Conservation (phyloP, 2,113 vertebrate genomes). For the Channa argus region DNA sequence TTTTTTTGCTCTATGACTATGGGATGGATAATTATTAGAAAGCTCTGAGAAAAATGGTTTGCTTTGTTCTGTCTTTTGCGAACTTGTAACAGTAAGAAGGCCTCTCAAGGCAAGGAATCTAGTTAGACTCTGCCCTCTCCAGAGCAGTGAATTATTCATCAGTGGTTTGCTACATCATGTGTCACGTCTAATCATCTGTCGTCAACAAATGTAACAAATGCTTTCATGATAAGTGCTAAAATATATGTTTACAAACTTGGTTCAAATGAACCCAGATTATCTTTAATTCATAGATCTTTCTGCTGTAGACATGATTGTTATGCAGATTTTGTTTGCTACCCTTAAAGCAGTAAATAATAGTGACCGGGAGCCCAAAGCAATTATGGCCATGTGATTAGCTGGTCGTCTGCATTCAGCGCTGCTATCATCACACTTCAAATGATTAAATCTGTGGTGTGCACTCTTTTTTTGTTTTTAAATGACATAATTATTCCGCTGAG, state of each 20-base stretch:
- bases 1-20: background rate
- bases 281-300: conserved; percentile 62
- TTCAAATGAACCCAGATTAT: conserved; percentile 15
- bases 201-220: conserved; percentile 55
- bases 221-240: conserved; percentile 41
- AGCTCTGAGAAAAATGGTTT: conserved; percentile 22
- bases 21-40: conserved; percentile 33
- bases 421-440: conserved; percentile 4
- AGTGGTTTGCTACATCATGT: conserved; percentile 27
- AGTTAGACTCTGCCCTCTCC: conserved; percentile 36
- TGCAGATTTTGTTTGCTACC: conserved; percentile 61
- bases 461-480: background rate
- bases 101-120: conserved; percentile 58
- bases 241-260: background rate
- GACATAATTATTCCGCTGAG: background rate
- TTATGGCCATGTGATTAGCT: conserved; percentile 40
- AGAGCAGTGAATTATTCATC: conserved; percentile 53
- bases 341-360: conserved; percentile 47
- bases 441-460: background rate
- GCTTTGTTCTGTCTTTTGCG: conserved; percentile 41
- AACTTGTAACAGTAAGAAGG: conserved; percentile 23
- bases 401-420: background rate
- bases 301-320: conserved; percentile 29
- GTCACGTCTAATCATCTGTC: conserved; percentile 40
- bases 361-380: conserved; percentile 20